Percentiles rank a stretch among this genome's conserved stretches.
phyloP scores from a whole-genome alignment of 2,888 invertebrate genomes.

The Cybosia mesomella region DNA sequence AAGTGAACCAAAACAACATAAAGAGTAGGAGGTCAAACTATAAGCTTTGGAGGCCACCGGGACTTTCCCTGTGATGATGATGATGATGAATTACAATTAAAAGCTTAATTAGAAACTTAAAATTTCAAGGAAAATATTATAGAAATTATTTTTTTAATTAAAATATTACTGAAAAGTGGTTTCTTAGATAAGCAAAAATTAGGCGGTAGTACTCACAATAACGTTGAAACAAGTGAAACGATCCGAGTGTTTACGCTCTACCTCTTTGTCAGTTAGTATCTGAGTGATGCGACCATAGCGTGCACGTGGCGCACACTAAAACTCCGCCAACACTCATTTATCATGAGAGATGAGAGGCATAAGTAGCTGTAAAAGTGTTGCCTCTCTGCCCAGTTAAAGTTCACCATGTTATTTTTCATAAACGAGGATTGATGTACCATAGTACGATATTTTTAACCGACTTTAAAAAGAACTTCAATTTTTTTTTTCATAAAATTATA shows the following conservation, averaged over 20 bases:
- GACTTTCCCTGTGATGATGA: background rate
- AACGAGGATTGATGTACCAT: conserved; percentile 63
- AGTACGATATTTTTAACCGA: conserved; percentile 45
- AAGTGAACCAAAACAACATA: background rate
- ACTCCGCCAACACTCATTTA: conserved; percentile 79
- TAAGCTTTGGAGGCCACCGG: background rate
- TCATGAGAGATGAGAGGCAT: conserved; percentile 75
- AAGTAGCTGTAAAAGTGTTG: conserved; percentile 70
- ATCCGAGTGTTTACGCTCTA: conserved; percentile 60
- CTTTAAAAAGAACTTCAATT: no score
- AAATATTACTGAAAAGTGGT: no score
- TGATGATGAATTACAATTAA: background rate
- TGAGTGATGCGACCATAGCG: conserved; percentile 62
- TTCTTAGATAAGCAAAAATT: conserved; percentile 27
- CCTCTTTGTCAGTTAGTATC: conserved; percentile 59
- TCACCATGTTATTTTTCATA: conserved; percentile 58
- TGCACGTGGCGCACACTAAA: conserved; percentile 74
- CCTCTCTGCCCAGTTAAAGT: conserved; percentile 49
- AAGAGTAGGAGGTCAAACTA: background rate
- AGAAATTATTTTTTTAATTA: background rate
- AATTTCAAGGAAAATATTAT: background rate
- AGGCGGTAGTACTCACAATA: conserved; percentile 46
- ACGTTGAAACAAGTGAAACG: conserved; percentile 61
- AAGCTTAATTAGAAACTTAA: background rate
- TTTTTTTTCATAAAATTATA: no score